phyloP scores from a whole-genome alignment of 2,888 invertebrate genomes.

The Pachydiplax longipennis region DNA sequence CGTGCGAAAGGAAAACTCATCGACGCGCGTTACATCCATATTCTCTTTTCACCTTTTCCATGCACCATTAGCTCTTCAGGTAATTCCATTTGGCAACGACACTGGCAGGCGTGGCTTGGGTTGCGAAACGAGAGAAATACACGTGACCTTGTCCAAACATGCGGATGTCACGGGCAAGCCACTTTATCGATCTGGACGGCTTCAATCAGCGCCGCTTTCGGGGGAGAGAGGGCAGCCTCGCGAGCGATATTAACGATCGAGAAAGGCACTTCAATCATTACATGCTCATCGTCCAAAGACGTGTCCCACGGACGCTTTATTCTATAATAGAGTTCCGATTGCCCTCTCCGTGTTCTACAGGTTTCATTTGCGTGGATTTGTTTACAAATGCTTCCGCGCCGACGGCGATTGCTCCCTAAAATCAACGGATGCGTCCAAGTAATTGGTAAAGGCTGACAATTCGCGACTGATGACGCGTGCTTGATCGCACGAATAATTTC shows the following conservation, averaged over 20 bases:
- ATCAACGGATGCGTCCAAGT: no score
- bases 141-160: constrained; percentile 13
- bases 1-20: background rate
- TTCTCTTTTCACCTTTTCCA: background rate
- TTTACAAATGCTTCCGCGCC: no score
- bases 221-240: background rate
- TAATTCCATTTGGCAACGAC: background rate
- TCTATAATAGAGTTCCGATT: background rate
- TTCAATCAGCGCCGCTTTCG: background rate
- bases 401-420: background rate
- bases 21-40: background rate
- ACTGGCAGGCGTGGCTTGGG: background rate
- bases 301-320: background rate
- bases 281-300: background rate
- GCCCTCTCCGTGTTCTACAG: background rate
- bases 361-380: no score
- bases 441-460: no score
- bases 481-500: no score
- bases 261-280: background rate
- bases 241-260: background rate
- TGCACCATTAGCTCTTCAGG: background rate
- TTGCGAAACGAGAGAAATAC: background rate
- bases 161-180: constrained; percentile 12
- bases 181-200: constrained; percentile 29
- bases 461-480: no score